A percentile compares a stretch with the other conserved stretches of the same genome.
phyloP scores from a whole-genome alignment of 2,113 vertebrate genomes.

The Pampusana beccarii region DNA sequence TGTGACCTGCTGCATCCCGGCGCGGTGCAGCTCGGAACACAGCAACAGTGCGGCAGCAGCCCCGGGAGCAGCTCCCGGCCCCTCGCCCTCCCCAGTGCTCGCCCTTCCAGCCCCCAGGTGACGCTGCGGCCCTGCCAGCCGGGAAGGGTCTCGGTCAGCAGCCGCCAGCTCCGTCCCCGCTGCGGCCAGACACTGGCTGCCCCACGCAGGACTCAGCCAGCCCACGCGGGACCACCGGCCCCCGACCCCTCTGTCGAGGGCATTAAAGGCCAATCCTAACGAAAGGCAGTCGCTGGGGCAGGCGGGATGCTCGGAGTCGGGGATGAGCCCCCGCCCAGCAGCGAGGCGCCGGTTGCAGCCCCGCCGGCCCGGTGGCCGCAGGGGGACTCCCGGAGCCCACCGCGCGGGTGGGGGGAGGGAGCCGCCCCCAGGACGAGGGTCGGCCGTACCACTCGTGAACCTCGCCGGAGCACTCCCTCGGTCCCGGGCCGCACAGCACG shows the following conservation, averaged over 20 bases:
- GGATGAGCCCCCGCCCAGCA: neutral
- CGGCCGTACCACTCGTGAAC: neutral
- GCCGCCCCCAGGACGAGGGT: too few species aligned
- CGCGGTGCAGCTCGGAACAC: neutral
- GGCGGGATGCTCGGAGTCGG: neutral
- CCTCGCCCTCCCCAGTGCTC: too few species aligned
- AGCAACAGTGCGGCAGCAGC: neutral
- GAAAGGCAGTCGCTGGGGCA: neutral
- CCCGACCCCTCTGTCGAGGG: neutral
- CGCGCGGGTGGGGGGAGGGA: too few species aligned
- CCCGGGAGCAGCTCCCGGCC: neutral
- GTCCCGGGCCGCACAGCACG: neutral
- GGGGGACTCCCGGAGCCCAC: neutral
- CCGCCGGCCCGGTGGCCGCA: neutral
- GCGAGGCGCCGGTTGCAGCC: neutral
- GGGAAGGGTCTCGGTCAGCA: neutral
- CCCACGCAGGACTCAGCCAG: neutral
- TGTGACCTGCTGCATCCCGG: fast-evolving
- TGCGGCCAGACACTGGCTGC: neutral
- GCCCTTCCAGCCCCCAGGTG: neutral
- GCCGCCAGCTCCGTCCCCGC: neutral
- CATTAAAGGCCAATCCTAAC: fast-evolving
- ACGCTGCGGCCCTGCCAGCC: neutral
- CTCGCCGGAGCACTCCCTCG: too few species aligned
- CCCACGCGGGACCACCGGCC: neutral